These are phyloP conservation scores for Hololepta plana DNA, from an alignment of 2,888 invertebrate genomes.

Conservation along the genomic window DNA sequence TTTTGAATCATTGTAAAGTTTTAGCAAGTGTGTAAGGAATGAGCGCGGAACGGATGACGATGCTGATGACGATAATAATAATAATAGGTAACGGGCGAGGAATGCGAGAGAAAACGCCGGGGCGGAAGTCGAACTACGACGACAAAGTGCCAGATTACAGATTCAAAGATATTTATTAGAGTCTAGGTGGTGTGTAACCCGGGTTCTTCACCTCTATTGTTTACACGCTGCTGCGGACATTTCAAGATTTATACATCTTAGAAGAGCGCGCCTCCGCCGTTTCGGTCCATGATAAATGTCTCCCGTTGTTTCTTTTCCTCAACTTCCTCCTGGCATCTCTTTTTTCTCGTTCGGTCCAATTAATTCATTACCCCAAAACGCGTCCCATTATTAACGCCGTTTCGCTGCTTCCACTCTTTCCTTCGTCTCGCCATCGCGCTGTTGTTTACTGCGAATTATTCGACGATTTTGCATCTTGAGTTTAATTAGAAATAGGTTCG, in stretches of 20 bases:
- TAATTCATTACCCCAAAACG: too few relatives aligned
- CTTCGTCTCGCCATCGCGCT: too few relatives aligned
- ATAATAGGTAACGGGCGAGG: too few relatives aligned
- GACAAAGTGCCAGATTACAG: conserved; percentile 26
- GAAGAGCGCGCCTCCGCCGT: not conserved
- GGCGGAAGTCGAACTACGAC: conserved; percentile 23
- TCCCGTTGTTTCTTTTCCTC: too few relatives aligned
- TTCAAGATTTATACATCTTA: conserved; percentile 26
- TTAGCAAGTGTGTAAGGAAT: conserved; percentile 3
- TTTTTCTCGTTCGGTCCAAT: too few relatives aligned
- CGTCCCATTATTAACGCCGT: too few relatives aligned
- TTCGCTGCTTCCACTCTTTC: too few relatives aligned
- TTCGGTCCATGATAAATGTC: too few relatives aligned
- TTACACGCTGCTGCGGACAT: conserved; percentile 28
- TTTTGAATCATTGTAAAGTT: conserved; percentile 16
- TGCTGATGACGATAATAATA: conserved; percentile 17
- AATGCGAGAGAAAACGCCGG: conserved; percentile 23
- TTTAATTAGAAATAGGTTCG: too few relatives aligned
- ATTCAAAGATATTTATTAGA: conserved; percentile 27
- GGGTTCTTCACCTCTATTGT: conserved; percentile 28
- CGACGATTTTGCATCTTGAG: too few relatives aligned
- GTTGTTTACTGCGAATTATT: too few relatives aligned
- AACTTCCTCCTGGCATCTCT: too few relatives aligned
- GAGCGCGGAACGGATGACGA: conserved; percentile 5
- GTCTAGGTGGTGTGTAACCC: conserved; percentile 21